These are phyloP conservation scores for Sapajus apella DNA, from an alignment of 2,113 vertebrate genomes.

Conservation along the genomic window DNA sequence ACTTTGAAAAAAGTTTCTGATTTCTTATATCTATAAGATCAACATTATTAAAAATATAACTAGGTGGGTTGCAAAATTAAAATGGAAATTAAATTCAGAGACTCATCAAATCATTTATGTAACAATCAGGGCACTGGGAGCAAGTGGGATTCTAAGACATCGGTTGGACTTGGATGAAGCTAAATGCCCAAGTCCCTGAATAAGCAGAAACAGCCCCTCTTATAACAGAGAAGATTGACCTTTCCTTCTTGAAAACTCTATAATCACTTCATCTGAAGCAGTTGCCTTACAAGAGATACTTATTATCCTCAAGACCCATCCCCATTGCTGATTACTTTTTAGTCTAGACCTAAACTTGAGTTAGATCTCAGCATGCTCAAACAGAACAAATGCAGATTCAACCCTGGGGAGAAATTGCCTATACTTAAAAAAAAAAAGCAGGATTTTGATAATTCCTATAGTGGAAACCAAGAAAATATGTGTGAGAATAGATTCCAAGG, in stretches of 20 bases:
- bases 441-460: conserved; percentile 11
- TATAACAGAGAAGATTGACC: not conserved
- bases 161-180: not conserved
- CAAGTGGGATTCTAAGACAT: not conserved
- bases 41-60: conserved; percentile 37
- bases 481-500: not conserved
- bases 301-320: not conserved
- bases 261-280: not conserved
- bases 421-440: not conserved
- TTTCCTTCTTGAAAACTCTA: conserved; percentile 1
- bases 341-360: not conserved
- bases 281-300: not conserved
- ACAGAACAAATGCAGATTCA: not conserved
- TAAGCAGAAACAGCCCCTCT: not conserved
- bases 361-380: not conserved
- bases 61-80: not conserved
- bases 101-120: not conserved
- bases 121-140: not conserved
- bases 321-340: not conserved
- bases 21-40: not conserved
- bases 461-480: not conserved
- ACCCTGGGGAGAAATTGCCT: not conserved
- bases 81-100: not conserved
- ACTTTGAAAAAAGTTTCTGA: not conserved
- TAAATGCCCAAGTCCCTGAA: not conserved